These are phyloP conservation scores for Tenebrio molitor DNA, from an alignment of 1,140 invertebrate species.

Conservation along the genomic window DNA sequence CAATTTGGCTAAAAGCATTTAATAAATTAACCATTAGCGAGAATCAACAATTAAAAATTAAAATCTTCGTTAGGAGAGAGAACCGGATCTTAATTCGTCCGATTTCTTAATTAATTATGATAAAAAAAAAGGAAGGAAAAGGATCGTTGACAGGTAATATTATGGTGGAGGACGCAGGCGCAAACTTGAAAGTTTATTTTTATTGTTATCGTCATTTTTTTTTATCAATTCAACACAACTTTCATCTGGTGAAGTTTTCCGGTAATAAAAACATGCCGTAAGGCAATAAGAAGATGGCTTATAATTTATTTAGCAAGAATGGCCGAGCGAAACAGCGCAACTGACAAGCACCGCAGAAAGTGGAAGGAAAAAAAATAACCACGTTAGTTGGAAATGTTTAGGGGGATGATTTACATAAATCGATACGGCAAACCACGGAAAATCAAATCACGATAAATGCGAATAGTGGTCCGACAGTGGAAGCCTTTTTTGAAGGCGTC, in stretches of 20 bases:
- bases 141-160: constrained; percentile 6
- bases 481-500: constrained; percentile 15
- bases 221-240: neutral
- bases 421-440: constrained; percentile 43
- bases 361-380: constrained; percentile 19
- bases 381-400: constrained; percentile 27
- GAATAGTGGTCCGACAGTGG: constrained; percentile 1
- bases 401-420: constrained; percentile 49
- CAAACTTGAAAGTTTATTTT: constrained; percentile 17
- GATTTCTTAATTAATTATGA: constrained; percentile 35
- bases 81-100: constrained; percentile 7
- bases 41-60: constrained; percentile 16
- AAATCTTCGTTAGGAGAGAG: constrained; percentile 4
- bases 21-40: constrained; percentile 15
- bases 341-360: neutral
- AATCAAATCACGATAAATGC: constrained; percentile 44
- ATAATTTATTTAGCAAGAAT: constrained; percentile 28
- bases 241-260: neutral
- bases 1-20: constrained; percentile 30
- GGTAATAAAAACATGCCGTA: neutral
- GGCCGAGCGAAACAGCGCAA: neutral
- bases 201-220: constrained; percentile 2
- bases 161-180: constrained; percentile 1
- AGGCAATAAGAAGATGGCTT: constrained; percentile 14
- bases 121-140: constrained; percentile 22